A percentile compares a stretch with the other conserved stretches of the same genome.
phyloP scores from a whole-genome alignment of 2,797 vertebrate genomes.

The Molossus molossus region DNA sequence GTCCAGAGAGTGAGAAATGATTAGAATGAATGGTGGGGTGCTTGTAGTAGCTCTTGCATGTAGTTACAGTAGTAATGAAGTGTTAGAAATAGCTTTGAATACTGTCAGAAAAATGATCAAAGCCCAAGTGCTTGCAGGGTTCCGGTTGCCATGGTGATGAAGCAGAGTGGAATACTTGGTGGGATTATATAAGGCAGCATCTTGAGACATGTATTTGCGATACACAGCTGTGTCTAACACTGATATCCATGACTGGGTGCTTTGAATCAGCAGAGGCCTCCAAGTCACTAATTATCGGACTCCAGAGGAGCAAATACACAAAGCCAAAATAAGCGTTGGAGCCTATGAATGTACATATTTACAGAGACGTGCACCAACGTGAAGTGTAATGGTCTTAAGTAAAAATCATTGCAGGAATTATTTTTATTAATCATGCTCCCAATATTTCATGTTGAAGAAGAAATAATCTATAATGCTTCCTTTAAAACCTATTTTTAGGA shows the following conservation, averaged over 20 bases:
- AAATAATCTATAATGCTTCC: neutral
- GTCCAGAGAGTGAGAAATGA: constrained; percentile 59
- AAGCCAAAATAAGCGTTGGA: constrained; percentile 9
- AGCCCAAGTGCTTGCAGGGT: constrained; percentile 61
- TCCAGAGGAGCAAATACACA: constrained; percentile 37
- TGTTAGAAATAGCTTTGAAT: constrained; percentile 78
- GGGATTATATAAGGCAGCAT: constrained; percentile 69
- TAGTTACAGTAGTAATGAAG: constrained; percentile 79
- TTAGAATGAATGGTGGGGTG: constrained; percentile 70
- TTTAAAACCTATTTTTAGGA: constrained; percentile 38
- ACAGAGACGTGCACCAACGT: neutral
- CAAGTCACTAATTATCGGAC: constrained; percentile 16
- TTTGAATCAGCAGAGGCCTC: constrained; percentile 44
- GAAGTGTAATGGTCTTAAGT: constrained; percentile 28
- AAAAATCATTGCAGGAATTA: constrained; percentile 37
- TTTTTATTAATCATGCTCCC: constrained; percentile 32
- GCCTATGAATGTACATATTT: neutral
- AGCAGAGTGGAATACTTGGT: constrained; percentile 70
- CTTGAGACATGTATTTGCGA: constrained; percentile 62
- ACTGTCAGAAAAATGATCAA: constrained; percentile 80
- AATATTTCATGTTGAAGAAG: constrained; percentile 28
- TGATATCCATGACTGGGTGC: neutral
- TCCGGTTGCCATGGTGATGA: constrained; percentile 79
- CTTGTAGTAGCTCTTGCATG: constrained; percentile 66
- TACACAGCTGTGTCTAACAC: constrained; percentile 63